Evolutionary conservation across 2,113 vertebrate species (phyloP), one percentile per base, ranked within the genome.

Genomic region (Gallinago paraguaiae): DNA sequence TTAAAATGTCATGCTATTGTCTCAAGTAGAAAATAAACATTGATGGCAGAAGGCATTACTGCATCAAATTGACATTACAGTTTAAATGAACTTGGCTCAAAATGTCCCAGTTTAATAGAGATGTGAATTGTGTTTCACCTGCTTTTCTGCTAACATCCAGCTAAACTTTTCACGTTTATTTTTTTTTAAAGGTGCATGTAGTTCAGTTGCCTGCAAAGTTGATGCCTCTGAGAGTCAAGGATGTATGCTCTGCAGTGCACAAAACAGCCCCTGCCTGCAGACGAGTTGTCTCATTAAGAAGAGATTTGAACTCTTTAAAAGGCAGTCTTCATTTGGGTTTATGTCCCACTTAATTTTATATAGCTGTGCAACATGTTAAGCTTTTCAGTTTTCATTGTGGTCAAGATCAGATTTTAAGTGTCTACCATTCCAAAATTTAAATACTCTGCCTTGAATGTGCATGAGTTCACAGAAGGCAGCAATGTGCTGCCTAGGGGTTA

Each of bases 401-500:
- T 89, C 65, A 91, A 76, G 48, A 84, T 72, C 37, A 65, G 30
- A 65, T 89, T 93, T 79, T 46, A 79, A 67, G 37, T 35, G 33
- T 35, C 39, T 81, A 13, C 35, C 20, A 35, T 48, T 60, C n/a
- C 27, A 53, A 68, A 94, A 92, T 88, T 43, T 82, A 57, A 88
- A 67, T 80, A 35, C 9, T 35, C 8, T 85, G 45, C 74, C 50
- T 91, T 17, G 41, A 91, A 65, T 11, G 17, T 3, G 1, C n/a
- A 11, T 33, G 56, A 82, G 78, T 89, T 95, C 86, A 72, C 77
- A 61, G 92, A 91, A 91, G 70, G 91, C 83, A 86, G 74, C 61
- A 70, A n/a, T 20, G n/a, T 92, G 88, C 92, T 95, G 78, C 89
- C 86, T 85, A 82, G 77, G 56, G 92, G 70, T 93, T 91, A 76